Conservation (phyloP, 2,888 invertebrate species). For the Hyalella azteca region DNA sequence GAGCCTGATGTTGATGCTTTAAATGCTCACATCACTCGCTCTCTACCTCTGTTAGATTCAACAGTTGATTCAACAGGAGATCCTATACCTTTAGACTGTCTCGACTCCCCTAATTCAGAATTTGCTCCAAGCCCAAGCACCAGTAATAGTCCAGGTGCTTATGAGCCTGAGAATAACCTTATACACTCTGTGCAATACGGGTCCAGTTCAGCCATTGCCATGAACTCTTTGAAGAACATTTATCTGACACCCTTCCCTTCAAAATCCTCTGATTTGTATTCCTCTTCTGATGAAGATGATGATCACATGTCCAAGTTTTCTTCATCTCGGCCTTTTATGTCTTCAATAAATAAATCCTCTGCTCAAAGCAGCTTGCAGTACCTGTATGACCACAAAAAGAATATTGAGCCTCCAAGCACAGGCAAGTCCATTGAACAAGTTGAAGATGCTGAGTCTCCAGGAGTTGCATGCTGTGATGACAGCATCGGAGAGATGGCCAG, state of each 20-base stretch:
- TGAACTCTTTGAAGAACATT: conserved; percentile 29
- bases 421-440: not conserved
- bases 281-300: conserved; percentile 21
- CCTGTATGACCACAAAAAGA: not conserved
- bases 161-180: not conserved
- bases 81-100: conserved; percentile 18
- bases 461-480: not conserved
- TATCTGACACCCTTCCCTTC: conserved; percentile 15
- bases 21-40: not conserved
- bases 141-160: not conserved
- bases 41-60: conserved; percentile 16
- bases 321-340: not conserved
- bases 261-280: not conserved
- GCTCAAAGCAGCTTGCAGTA: not conserved
- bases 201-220: not conserved
- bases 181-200: not conserved
- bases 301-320: not conserved
- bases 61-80: conserved; percentile 35
- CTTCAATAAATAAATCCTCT: not conserved
- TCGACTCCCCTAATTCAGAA: not conserved
- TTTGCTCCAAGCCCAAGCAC: conserved; percentile 2
- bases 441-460: not conserved
- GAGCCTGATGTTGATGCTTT: not conserved
- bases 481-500: conserved; percentile 27
- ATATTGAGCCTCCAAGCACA: not conserved